Evolutionary conservation across 1,140 invertebrate species (phyloP), one percentile per base, ranked within the genome.

Genomic region (Heliconius himera): DNA sequence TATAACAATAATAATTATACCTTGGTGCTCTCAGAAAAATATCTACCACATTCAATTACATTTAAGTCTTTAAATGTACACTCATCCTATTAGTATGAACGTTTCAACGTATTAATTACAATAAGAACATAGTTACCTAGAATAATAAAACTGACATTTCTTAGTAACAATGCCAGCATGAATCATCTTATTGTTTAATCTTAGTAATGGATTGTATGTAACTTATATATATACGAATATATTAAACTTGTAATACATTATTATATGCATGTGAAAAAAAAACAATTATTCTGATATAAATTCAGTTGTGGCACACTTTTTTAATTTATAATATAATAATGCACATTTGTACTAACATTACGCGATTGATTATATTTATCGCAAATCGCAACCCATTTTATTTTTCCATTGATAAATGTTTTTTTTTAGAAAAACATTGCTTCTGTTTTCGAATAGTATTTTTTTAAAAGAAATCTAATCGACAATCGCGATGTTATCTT

Each of bases 401-500:
- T 60, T 60, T 22, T 22, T 22, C 9, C 2, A n/a, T 60, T 60
- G n/a, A 22, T n/a, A 9, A 60, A 22, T 60, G n/a, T 22, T 22
- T 22, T 56, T 8, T 56, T 9, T 66, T 66, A 66, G 22, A 66
- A 66, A 66, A 66, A 66, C 11, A 66, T 26, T 16, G 13, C 22
- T 66, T n/a, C 60, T 22, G 22, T 66, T 66, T 26, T 66, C 26
- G 11, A 11, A 66, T 26, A 16, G n/a, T 18, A 22, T 26, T 66
- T 16, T 26, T 36, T 26, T n/a, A 29, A 56, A 54, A 26, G 49
- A 49, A 81, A 83, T 85, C 79, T 86, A 77, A 88, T 84, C 85
- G 38, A 74, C 72, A 70, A 79, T 83, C 70, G 78, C 60, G 22
- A 29, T n/a, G 70, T 81, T 77, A 82, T 84, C 79, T 73, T 84